Evolutionary conservation across 2,797 vertebrate species (phyloP).

Genomic region (Oryzias sinensis): DNA sequence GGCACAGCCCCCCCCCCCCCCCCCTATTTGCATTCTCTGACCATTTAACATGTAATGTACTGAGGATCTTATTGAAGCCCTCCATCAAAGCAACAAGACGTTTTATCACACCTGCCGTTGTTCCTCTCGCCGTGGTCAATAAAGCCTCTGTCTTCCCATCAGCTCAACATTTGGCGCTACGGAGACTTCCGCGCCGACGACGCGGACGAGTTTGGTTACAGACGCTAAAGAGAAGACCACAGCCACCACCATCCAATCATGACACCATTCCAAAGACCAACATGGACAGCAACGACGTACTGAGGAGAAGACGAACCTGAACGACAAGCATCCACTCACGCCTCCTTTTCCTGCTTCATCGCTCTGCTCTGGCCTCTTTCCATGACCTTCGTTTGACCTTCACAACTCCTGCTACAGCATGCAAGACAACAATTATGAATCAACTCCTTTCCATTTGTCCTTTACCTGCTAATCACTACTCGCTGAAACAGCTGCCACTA

Average conservation of each 20-base stretch:
- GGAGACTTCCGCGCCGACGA: constrained; percentile 95
- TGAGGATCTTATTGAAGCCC: constrained; percentile 15
- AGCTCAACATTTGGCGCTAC: constrained; percentile 97
- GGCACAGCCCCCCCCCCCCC: not conserved
- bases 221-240: constrained; percentile 72
- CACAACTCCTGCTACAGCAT: constrained; percentile 21
- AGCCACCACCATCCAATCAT: constrained; percentile 49
- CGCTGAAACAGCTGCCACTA: no score
- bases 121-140: constrained; percentile 27
- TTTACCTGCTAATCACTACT: constrained; percentile 20
- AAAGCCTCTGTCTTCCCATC: constrained; percentile 34
- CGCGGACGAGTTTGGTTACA: constrained; percentile 92
- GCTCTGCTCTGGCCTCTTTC: constrained; percentile 38
- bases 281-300: constrained; percentile 60
- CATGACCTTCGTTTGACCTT: constrained; percentile 14
- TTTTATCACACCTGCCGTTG: constrained; percentile 10
- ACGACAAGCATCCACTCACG: constrained; percentile 67
- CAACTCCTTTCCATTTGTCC: constrained; percentile 28
- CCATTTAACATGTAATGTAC: constrained; percentile 35
- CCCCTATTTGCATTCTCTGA: constrained; percentile 5
- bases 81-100: constrained; percentile 24
- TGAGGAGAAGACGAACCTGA: constrained; percentile 60
- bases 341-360: constrained; percentile 52
- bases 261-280: constrained; percentile 79
- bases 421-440: constrained; percentile 24